Evolutionary conservation across 2,797 vertebrate species (phyloP), one percentile per base, ranked within the genome.

Genomic region (Schizopygopsis pylzovi): DNA sequence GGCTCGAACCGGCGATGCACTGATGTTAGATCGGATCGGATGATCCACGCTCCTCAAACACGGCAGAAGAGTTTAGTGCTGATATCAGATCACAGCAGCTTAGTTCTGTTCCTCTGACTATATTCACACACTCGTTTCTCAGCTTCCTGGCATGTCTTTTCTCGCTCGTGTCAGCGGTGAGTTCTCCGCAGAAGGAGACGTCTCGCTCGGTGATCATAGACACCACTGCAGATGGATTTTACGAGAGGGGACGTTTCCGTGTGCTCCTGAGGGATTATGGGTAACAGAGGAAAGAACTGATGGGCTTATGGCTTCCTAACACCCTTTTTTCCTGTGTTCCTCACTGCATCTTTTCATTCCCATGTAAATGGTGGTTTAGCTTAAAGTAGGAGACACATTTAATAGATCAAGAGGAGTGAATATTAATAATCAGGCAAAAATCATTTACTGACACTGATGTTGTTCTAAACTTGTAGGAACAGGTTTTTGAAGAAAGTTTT

Each of bases 271-370:
- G 83, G 75, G 75, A 84, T 84, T 79, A 33, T 79, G 75, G 83
- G 63, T 78, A 70, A 84, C 83, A 79, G 83, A 84, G 75, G 83
- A 79, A 70, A 9, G 83, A 79, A 84, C 83, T 79, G 83, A 84
- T 79, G 59, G 65, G 63, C 49, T 84, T 70, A 59, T 37, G 83
- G 75, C 75, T 70, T 41, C 75, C 37, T 76, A n/a, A 65, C 75
- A 76, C 73, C 72, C 52, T 61, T 16, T 77, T 18, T 43, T 63
- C 15, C 37, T 56, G 25, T 67, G 33, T 81, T 81, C 25, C 28
- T 16, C 71, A 47, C 22, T 2, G 43, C 49, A 20, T n/a, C 49
- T 54, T 49, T 54, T 47, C 45, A 43, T 47, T 52, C 61, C 61
- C 61, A 39, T 12, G n/a, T 63, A 68, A 68, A 79, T 43, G 0